These are phyloP conservation scores for Characodon lateralis DNA, from an alignment of 2,797 vertebrate genomes.

Conservation along the genomic window DNA sequence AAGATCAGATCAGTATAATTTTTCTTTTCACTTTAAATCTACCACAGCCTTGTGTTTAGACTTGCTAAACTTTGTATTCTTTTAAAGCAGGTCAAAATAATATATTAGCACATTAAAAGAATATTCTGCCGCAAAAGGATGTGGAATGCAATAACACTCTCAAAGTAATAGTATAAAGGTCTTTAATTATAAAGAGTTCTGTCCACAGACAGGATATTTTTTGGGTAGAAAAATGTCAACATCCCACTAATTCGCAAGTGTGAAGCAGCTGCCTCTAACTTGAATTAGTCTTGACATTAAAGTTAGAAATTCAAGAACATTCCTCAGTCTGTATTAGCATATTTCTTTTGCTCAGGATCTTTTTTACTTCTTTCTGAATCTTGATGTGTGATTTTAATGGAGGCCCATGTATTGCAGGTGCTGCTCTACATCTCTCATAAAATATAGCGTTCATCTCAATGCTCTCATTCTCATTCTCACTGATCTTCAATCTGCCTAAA, in stretches of 20 bases:
- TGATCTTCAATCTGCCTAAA: conserved; percentile 54
- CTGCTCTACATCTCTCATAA: conserved; percentile 57
- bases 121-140: conserved; percentile 29
- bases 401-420: conserved; percentile 39
- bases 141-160: conserved; percentile 38
- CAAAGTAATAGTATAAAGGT: conserved; percentile 38
- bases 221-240: conserved; percentile 38
- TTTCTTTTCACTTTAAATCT: background rate
- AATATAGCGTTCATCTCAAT: conserved; percentile 56
- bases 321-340: conserved; percentile 25
- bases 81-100: conserved; percentile 34
- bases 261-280: conserved; percentile 21
- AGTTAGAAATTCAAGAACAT: conserved; percentile 12
- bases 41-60: background rate
- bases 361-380: conserved; percentile 29
- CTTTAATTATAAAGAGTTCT: conserved; percentile 43
- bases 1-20: background rate
- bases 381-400: conserved; percentile 44
- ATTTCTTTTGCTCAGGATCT: conserved; percentile 41
- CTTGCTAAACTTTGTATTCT: conserved; percentile 12
- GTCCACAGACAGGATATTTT: conserved; percentile 46
- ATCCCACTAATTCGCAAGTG: conserved; percentile 29
- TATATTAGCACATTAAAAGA: conserved; percentile 28
- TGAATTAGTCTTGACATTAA: conserved; percentile 30
- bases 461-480: conserved; percentile 31